A percentile compares a stretch with the other conserved stretches of the same genome.
Conservation (phyloP, 1,140 invertebrate species). For the Steinernema khuongi region DNA sequence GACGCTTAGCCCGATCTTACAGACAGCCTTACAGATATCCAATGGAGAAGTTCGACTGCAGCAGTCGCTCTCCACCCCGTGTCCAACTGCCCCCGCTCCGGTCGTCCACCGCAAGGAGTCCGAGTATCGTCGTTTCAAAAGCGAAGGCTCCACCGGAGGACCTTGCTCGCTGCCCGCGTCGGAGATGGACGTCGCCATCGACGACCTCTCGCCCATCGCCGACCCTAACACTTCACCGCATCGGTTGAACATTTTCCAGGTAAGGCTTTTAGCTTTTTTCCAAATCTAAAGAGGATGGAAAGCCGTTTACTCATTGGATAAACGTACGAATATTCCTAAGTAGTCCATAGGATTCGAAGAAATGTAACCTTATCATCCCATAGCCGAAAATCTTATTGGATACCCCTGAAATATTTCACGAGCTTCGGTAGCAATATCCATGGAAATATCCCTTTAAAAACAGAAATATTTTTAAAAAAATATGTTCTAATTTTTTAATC, state of each 20-base stretch:
- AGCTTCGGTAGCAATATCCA: no score
- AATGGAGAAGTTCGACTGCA: constrained; percentile 30
- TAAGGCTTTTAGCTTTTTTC: constrained; percentile 20
- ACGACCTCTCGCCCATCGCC: constrained; percentile 47
- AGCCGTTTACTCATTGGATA: neutral
- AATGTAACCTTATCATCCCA: no score
- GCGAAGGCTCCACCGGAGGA: constrained; percentile 41
- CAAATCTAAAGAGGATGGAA: neutral
- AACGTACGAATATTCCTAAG: no score
- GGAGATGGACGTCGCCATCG: constrained; percentile 41
- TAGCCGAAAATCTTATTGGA: no score
- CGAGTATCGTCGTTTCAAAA: constrained; percentile 56
- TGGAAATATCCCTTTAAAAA: no score
- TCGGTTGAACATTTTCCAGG: constrained; percentile 50
- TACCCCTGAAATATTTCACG: no score
- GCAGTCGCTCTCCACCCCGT: constrained; percentile 53
- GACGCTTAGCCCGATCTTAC: no score
- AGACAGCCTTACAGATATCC: neutral
- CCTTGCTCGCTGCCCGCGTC: constrained; percentile 29
- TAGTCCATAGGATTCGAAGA: no score
- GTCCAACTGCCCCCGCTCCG: constrained; percentile 24
- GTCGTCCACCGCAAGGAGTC: constrained; percentile 43
- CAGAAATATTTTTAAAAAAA: no score
- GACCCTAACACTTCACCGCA: constrained; percentile 48
- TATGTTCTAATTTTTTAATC: no score